Conservation (phyloP, 37 sponge, comb jelly and placozoan species). For the Sycon ciliatum region DNA sequence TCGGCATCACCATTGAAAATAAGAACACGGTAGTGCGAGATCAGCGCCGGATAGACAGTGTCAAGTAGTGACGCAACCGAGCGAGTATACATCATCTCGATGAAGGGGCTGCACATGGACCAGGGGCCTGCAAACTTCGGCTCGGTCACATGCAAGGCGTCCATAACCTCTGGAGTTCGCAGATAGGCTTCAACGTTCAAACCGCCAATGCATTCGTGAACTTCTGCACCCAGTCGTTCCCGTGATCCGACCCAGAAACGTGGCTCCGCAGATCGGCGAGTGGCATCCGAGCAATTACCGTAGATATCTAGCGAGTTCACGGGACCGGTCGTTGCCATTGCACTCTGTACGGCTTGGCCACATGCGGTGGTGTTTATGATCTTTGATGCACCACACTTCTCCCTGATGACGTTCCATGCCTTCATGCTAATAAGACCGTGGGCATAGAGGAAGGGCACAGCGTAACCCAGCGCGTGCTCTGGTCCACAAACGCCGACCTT, state of each 20-base stretch:
- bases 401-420: background rate
- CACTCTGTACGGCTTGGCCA: background rate
- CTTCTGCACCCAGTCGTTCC: background rate
- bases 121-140: background rate
- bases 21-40: constrained; percentile 43
- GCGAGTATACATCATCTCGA: background rate
- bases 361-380: background rate
- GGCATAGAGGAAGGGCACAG: background rate
- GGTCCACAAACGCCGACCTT: constrained; percentile 13
- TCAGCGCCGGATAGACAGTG: background rate
- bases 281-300: background rate
- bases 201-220: background rate
- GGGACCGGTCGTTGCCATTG: background rate
- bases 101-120: background rate
- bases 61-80: background rate
- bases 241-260: background rate
- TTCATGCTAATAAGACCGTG: background rate
- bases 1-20: constrained; percentile 78
- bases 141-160: background rate
- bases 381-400: background rate
- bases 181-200: background rate
- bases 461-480: background rate
- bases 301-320: background rate
- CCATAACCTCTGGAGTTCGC: background rate
- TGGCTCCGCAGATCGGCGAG: no score